A percentile compares a stretch with the other conserved stretches of the same genome.
These are phyloP conservation scores for Drosophila sp. DNA, from an alignment of 1,140 invertebrate genomes.

Conservation along the genomic window DNA sequence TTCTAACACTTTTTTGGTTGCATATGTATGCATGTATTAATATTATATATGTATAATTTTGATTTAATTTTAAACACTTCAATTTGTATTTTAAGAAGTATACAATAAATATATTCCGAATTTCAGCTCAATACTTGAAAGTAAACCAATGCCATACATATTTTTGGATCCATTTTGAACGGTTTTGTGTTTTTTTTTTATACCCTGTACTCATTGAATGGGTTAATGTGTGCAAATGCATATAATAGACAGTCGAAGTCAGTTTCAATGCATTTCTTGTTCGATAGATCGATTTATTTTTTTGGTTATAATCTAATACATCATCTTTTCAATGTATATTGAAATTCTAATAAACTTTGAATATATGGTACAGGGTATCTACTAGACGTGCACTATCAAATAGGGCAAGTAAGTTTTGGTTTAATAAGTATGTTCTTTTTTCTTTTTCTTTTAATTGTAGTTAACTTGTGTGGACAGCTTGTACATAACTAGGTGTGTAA, in stretches of 20 bases:
- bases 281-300: neutral
- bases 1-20: neutral
- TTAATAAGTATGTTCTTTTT: slow-evolving; percentile 1
- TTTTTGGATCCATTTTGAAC: slow-evolving; percentile 23
- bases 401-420: slow-evolving; percentile 6
- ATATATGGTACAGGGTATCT: slow-evolving; percentile 7
- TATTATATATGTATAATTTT: slow-evolving; percentile 32
- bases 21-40: slow-evolving; percentile 5
- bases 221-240: neutral
- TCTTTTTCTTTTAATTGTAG: neutral
- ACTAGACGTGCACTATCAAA: slow-evolving; percentile 5
- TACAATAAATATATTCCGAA: slow-evolving; percentile 13
- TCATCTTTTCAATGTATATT: neutral
- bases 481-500: slow-evolving; percentile 20
- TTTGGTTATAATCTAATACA: neutral
- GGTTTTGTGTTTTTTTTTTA: slow-evolving; percentile 11
- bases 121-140: slow-evolving; percentile 12
- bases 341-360: no score
- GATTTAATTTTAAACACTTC: slow-evolving; percentile 42
- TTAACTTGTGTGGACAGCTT: slow-evolving; percentile 39
- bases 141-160: slow-evolving; percentile 18
- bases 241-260: neutral
- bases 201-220: slow-evolving; percentile 4
- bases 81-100: slow-evolving; percentile 39
- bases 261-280: neutral